Percentiles rank a stretch among this genome's conserved stretches.
Evolutionary conservation across 2,888 invertebrate species (phyloP).

Genomic region (Lordiphosa andalusiaca): DNA sequence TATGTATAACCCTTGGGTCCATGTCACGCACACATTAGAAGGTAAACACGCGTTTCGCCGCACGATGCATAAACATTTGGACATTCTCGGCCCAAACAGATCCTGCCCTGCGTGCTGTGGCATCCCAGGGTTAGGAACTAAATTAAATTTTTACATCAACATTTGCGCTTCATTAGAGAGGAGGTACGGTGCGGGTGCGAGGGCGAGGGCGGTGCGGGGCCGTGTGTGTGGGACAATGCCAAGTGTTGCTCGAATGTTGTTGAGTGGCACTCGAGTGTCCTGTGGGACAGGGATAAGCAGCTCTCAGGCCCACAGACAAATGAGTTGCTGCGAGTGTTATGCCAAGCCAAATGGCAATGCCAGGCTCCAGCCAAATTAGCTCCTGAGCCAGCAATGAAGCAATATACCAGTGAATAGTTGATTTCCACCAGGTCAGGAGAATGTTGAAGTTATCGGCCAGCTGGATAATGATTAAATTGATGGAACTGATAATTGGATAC

Average conservation of each 20-base stretch:
- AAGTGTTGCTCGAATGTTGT: constrained; percentile 57
- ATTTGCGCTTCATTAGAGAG: constrained; percentile 72
- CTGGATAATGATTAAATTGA: too few relatives aligned
- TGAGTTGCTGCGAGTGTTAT: constrained; percentile 60
- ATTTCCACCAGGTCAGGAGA: constrained; percentile 16
- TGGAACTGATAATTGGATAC: too few relatives aligned
- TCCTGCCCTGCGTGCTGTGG: constrained; percentile 49
- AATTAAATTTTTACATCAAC: constrained; percentile 73
- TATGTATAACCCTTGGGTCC: constrained; percentile 46
- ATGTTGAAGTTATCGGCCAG: constrained; percentile 18
- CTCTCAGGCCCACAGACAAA: constrained; percentile 42
- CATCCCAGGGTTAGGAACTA: constrained; percentile 57
- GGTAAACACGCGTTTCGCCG: constrained; percentile 61
- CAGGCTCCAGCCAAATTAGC: constrained; percentile 40
- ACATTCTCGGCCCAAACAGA: constrained; percentile 36
- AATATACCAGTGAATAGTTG: constrained; percentile 1
- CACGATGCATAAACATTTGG: constrained; percentile 71
- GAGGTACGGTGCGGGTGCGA: constrained; percentile 12
- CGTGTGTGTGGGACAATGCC: constrained; percentile 42
- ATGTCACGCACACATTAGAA: constrained; percentile 70
- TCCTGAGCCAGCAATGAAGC: constrained; percentile 1
- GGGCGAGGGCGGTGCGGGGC: constrained; percentile 2
- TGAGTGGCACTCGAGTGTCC: constrained; percentile 58
- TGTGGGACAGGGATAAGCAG: constrained; percentile 53
- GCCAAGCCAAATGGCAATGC: constrained; percentile 47